A percentile compares a stretch with the other conserved stretches of the same genome.
Conservation (phyloP, 2,888 invertebrate genomes). For the Drosophila suboccidentalis region DNA sequence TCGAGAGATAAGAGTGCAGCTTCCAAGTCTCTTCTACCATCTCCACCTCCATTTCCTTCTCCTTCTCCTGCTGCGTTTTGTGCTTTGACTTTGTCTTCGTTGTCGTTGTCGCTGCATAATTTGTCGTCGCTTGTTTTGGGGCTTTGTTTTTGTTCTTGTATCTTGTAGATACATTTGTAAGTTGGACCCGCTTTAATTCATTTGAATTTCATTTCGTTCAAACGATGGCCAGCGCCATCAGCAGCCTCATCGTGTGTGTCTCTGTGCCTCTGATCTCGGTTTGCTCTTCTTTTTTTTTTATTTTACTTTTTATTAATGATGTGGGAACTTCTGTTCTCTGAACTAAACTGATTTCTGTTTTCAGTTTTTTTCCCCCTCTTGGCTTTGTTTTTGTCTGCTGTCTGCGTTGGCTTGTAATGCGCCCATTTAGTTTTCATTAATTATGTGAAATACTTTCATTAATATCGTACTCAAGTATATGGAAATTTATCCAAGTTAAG, state of each 20-base stretch:
- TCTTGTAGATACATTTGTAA: constrained; percentile 80
- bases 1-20: constrained; percentile 45
- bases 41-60: constrained; percentile 10
- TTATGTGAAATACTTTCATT: constrained; percentile 74
- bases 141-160: constrained; percentile 46
- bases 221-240: constrained; percentile 44
- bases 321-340: constrained; percentile 78
- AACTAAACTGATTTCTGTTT: constrained; percentile 43
- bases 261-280: constrained; percentile 54
- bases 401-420: constrained; percentile 53
- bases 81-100: constrained; percentile 30
- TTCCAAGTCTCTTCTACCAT: constrained; percentile 10
- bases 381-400: constrained; percentile 24
- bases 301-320: constrained; percentile 70
- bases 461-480: constrained; percentile 56
- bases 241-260: constrained; percentile 71
- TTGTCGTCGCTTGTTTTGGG: constrained; percentile 67
- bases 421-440: constrained; percentile 73
- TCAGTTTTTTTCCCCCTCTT: not conserved
- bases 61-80: constrained; percentile 26
- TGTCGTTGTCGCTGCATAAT: constrained; percentile 75
- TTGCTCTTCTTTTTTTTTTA: constrained; percentile 18
- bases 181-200: constrained; percentile 66
- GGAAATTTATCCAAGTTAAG: constrained; percentile 27
- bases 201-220: constrained; percentile 74